phyloP scores from a whole-genome alignment of 2,113 vertebrate genomes.

The Ctenodactylus gundi region DNA sequence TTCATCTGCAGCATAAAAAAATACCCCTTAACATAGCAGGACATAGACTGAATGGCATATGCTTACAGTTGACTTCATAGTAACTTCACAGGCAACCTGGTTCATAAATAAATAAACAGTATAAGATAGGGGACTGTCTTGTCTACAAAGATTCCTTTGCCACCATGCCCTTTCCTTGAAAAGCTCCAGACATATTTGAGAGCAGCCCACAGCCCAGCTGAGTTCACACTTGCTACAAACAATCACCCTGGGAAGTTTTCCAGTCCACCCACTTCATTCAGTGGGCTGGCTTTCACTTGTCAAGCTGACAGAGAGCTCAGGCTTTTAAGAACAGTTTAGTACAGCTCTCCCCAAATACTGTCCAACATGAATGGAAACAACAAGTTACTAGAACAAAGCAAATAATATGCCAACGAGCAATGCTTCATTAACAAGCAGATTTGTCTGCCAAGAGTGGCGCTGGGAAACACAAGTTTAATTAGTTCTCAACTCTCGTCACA shows the following conservation, averaged over 20 bases:
- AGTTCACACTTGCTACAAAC: background rate
- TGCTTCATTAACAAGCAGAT: background rate
- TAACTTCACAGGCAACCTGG: background rate
- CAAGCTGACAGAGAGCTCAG: constrained; percentile 14
- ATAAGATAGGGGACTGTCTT: background rate
- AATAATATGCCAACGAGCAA: background rate
- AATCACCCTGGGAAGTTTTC: background rate
- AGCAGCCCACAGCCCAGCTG: background rate
- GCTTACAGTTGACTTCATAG: background rate
- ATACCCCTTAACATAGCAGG: background rate
- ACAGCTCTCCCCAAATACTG: background rate
- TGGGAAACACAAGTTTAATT: background rate
- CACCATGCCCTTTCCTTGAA: background rate
- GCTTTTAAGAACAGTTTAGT: background rate
- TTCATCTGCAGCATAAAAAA: background rate
- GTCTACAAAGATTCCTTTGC: background rate
- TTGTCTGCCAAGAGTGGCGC: background rate
- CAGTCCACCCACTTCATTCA: background rate
- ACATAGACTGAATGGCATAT: background rate
- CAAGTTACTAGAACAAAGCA: background rate
- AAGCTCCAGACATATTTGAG: background rate
- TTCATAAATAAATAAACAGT: background rate
- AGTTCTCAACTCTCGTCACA: background rate
- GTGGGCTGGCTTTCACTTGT: constrained; percentile 11
- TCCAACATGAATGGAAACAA: background rate